Evolutionary conservation across 2,113 vertebrate species (phyloP).

Genomic region (Dissostichus mawsoni): DNA sequence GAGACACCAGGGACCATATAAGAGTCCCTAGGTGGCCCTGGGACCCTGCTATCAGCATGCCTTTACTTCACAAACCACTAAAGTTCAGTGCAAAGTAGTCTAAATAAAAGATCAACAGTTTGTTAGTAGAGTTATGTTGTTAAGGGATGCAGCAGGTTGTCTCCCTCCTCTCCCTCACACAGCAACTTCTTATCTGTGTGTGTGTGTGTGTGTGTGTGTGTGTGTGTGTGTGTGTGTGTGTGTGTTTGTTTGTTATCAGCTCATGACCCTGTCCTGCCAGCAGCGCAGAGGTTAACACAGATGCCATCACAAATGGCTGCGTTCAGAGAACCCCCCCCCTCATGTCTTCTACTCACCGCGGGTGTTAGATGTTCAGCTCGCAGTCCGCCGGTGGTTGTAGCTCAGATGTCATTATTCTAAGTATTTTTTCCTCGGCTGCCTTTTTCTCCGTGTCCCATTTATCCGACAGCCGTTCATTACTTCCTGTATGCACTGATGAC

Average conservation of each 20-base stretch:
- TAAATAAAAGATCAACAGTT: too few species aligned
- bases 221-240: not conserved
- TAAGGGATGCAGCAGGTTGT: not conserved
- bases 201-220: not conserved
- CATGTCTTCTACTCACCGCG: constrained; percentile 54
- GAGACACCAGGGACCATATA: not conserved
- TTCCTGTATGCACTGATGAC: constrained; percentile 73
- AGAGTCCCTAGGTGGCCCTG: not conserved
- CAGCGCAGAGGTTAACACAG: constrained; percentile 53
- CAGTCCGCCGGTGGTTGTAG: not conserved
- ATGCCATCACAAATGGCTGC: constrained; percentile 21
- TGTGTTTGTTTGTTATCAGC: not conserved
- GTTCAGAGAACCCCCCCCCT: not conserved
- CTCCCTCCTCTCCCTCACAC: not conserved
- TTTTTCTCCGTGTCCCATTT: constrained; percentile 13
- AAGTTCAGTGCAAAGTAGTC: not conserved
- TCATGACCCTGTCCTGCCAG: constrained; percentile 22
- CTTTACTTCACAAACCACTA: not conserved
- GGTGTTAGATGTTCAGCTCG: constrained; percentile 25
- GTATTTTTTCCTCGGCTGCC: constrained; percentile 8
- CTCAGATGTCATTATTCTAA: constrained; percentile 39
- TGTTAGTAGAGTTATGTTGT: too few species aligned
- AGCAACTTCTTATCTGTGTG: not conserved
- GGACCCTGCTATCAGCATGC: not conserved
- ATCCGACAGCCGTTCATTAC: constrained; percentile 39